Base-by-base conservation (phyloP, 2,888 invertebrate genomes). In the Serripes groenlandicus region DNA sequence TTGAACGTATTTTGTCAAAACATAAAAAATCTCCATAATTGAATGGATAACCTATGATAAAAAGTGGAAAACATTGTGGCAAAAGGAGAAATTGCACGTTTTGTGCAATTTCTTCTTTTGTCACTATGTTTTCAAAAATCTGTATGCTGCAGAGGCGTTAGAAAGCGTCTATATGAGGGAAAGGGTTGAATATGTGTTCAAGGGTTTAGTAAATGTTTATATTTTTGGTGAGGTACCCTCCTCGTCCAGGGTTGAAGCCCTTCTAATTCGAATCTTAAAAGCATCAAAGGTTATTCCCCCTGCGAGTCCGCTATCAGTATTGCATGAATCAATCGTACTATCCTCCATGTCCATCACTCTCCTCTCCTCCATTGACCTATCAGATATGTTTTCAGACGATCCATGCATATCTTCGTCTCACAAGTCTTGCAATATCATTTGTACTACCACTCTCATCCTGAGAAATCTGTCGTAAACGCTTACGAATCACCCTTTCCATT, bases 401-500 rank as follows among this genome's bases (percentile, higher is more conserved):
- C 83, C 81, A 11, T 85, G 82, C 21, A 84, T 54, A 52, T 88
- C 88, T 21, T 86, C 86, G 3, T 89, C 91, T 90, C 18, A 91
- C 92, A 30, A 91, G 82, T 72, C 88, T 90, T n/a, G 93, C 92
- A 56, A 93, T 91, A 75, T 94, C 92, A 79, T 92, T 92, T 70
- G 93, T 92, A 71, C 91, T 92, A 72, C 93, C 93, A 49, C 90
- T 91, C 60, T 94, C 93, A 35, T 93, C 93, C 85, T 93, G 90
- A 4, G 95, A 95, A 74, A 95, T 94, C 80, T 95, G 94, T 96
- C 95, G 92, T 58, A 95, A 91, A 92, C 97, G 96, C 89, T 97
- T 96, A 92, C 97, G 97, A 86, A 98, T 98, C 28, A 98, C 95
- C 90, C 97, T 97, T 95, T 98, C 98, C 97, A 98, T 97, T 90